Evolutionary conservation across 2,113 vertebrate genomes (phyloP).

Genomic region (Enhydra lutris): DNA sequence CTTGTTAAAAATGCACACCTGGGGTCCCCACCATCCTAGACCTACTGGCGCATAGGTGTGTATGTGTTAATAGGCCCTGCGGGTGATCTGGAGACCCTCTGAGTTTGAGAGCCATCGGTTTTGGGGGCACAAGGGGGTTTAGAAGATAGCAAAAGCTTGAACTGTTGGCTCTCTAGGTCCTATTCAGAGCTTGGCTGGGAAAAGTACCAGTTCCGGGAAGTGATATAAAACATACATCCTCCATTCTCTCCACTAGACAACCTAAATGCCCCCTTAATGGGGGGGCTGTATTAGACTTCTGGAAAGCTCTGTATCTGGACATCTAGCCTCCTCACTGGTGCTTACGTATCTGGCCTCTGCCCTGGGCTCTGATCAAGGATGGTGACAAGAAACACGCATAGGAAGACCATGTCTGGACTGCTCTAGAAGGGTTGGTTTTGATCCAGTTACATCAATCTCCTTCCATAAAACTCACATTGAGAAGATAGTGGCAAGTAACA

Average conservation of each 20-base stretch:
- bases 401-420: neutral
- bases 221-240: neutral
- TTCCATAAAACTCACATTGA: neutral
- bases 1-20: neutral
- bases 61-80: neutral
- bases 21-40: neutral
- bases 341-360: neutral
- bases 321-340: fast-evolving
- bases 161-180: neutral
- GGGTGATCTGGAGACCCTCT: neutral
- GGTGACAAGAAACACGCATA: neutral
- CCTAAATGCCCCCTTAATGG: neutral
- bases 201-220: neutral
- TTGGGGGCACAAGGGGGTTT: neutral
- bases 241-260: neutral
- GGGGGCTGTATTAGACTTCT: neutral
- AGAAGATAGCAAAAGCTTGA: neutral
- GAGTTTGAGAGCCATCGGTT: neutral
- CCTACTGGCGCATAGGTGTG: neutral
- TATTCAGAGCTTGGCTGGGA: neutral
- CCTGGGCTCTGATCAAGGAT: neutral
- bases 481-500: neutral
- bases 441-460: neutral
- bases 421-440: neutral
- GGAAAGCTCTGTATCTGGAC: neutral